A percentile compares a stretch with the other conserved stretches of the same genome.
Conservation (phyloP, 2,113 vertebrate genomes). For the Solea solea region DNA sequence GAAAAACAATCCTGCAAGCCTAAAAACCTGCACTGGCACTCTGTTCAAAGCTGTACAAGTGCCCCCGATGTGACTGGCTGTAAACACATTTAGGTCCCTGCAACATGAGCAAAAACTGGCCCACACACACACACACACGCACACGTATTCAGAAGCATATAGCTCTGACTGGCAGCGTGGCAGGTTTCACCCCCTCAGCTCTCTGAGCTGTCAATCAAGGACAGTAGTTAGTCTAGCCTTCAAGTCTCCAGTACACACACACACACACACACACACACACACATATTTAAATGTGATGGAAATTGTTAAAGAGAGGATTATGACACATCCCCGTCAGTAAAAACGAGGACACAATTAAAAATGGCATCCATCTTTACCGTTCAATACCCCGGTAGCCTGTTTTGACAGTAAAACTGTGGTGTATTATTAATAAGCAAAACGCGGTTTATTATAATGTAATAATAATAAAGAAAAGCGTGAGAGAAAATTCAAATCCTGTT, state of each 20-base stretch:
- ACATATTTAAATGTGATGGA: not conserved
- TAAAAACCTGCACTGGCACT: not conserved
- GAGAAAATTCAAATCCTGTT: too few species aligned
- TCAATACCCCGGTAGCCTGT: too few species aligned
- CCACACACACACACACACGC: conserved; percentile 5
- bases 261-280: conserved; percentile 16
- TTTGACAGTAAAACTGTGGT: too few species aligned
- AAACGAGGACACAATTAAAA: too few species aligned
- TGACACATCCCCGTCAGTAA: too few species aligned
- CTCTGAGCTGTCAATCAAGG: conserved; percentile 69
- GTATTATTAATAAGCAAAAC: too few species aligned
- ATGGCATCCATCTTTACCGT: too few species aligned
- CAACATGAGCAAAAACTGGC: too few species aligned
- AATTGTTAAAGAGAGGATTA: too few species aligned
- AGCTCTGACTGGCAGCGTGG: conserved; percentile 55
- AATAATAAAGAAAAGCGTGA: too few species aligned
- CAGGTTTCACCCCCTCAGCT: conserved; percentile 70
- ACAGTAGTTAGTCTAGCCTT: conserved; percentile 61
- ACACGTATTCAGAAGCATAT: conserved; percentile 12
- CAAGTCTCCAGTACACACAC: conserved; percentile 6
- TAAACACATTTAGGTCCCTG: not conserved
- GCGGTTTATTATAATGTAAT: too few species aligned
- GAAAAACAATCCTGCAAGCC: not conserved
- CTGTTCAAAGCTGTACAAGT: not conserved
- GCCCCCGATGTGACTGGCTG: not conserved